phyloP scores from a whole-genome alignment of 2,888 invertebrate species.

The Amphiduros pacificus region DNA sequence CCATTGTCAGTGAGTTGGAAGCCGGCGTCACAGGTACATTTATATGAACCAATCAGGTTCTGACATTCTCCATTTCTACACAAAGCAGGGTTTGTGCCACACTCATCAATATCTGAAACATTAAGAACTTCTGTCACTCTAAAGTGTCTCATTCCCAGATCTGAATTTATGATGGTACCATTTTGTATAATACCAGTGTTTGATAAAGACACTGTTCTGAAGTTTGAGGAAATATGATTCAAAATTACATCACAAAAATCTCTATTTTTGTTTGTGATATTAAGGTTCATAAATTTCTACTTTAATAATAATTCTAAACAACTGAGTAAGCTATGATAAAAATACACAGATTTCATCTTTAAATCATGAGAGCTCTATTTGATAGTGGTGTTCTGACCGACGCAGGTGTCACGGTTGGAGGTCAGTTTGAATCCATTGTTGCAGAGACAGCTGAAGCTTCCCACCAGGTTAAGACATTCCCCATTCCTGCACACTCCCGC shows the following conservation, averaged over 20 bases:
- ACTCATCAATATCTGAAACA: conserved; percentile 75
- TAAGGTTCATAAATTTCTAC: no score
- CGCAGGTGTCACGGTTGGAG: conserved; percentile 71
- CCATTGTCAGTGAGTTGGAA: conserved; percentile 72
- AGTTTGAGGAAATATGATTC: no score
- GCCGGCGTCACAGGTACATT: conserved; percentile 80
- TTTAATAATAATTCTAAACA: no score
- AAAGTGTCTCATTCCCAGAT: not conserved
- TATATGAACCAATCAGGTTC: conserved; percentile 78
- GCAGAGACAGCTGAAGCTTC: conserved; percentile 78
- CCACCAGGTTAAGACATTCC: conserved; percentile 78
- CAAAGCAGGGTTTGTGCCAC: conserved; percentile 76
- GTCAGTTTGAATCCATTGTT: conserved; percentile 74
- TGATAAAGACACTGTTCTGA: no score
- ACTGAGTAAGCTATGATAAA: no score
- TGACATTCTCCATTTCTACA: conserved; percentile 85
- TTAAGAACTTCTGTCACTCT: not conserved
- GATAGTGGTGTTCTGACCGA: no score
- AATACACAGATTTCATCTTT: no score
- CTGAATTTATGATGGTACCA: no score
- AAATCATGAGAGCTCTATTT: no score
- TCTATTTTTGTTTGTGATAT: no score
- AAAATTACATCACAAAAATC: no score
- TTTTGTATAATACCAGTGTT: no score
- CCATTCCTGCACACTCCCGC: conserved; percentile 73